Evolutionary conservation across 2,888 invertebrate genomes (phyloP), one percentile per base, ranked within the genome.

Genomic region (Acanthacorydalis orientalis): DNA sequence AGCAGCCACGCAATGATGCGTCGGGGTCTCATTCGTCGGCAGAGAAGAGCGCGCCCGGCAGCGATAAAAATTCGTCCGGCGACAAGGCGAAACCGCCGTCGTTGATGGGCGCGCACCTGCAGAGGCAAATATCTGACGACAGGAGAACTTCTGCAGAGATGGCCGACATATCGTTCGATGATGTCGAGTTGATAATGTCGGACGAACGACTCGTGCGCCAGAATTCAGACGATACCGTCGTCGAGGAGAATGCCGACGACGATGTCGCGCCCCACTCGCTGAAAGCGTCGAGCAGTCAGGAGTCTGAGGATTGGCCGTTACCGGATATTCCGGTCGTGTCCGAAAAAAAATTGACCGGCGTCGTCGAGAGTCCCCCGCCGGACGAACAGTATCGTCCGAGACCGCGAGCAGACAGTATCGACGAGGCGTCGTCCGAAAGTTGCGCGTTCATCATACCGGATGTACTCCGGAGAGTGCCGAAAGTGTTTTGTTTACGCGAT

Each of bases 91-190:
- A 50, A 49, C 48, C 53, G 47, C 56, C 50, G 16, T 48, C 46
- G 43, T 9, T 49, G 32, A 48, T 46, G n/a, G 56, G 52, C 54
- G 56, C 16, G 62, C 63, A 50, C 60, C 52, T 67, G 39, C 65
- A 67, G 53, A 55, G 67, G 43, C 67, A 83, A 58, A 82, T 84
- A 56, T 86, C 86, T 1, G 86, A 86, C 57, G 86, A 86, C 63
- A 71, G 86, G 52, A 71, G 86, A 55, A 86, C 86, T 2, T 86
- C 86, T 0, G 85, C 86, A 1, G 86, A 86, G 68, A 80, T 86
- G 75, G 86, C 86, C 0, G 86, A 86, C 55, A 79, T 86, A 55
- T 86, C 85, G 0, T 84, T 86, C 52, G 86, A 86, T 48, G 67
- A 67, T 51, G 66, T 67, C 23, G 67, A 67, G 54, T 64, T 67